Base-by-base conservation (phyloP, 2,797 vertebrate genomes). In the Alauda arvensis region DNA sequence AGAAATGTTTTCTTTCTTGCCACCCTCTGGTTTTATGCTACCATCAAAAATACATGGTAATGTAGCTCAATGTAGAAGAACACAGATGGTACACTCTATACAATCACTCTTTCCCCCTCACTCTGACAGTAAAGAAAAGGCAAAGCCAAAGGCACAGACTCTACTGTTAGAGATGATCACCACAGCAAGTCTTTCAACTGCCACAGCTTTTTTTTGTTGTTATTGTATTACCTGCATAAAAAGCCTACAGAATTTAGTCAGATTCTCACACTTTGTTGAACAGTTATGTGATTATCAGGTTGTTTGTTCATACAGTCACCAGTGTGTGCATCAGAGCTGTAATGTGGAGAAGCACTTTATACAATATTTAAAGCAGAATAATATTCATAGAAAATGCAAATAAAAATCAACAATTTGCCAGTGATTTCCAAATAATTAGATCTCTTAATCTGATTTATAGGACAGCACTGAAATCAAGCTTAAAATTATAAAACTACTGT, bases 1-100 rank as follows among this genome's bases (percentile, higher is more conserved):
- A 89, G 63, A 85, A 86, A 61, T 39, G 15, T 65, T 92, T 93
- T 81, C 67, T 76, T 87, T 85, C 66, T 86, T 6, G 4, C 18
- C 29, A 25, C n/a, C 26, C 4, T 0, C 76, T 80, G 53, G 16
- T 53, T 87, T 76, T 53, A 65, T 65, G 37, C 51, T 68, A 31
- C 43, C 2, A 3, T 59, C 60, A 91, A 88, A 91, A 89, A 43
- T 51, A 51, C 14, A 37, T 6, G 9, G 29, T 59, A 85, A 75
- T 12, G 33, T 48, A 59, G 37, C 29, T 82, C 43, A 72, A 61
- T 40, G 37, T 19, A 68, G 21, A 78, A 29, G 34, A 88, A 75
- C 13, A 60, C 17, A 59, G 51, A 56, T 26, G 55, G 20, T 48
- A 12, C 14, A 61, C 29, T 63, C 18, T 43, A 12, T 37, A 34